Evolutionary conservation across 2,113 vertebrate species (phyloP).

Genomic region (Mobula hypostoma): DNA sequence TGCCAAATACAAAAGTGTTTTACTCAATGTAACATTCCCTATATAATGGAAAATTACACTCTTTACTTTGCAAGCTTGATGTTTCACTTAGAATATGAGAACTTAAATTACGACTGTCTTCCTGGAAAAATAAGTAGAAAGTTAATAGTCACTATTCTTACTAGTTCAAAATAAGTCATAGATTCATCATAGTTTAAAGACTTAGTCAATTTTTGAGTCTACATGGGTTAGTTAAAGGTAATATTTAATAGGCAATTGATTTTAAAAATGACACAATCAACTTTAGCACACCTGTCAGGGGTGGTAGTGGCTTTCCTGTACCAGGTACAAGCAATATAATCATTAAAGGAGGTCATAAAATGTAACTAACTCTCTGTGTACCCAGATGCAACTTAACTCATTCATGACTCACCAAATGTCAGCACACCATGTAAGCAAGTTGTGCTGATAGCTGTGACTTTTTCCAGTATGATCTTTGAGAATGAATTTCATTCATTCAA

Average conservation of each 20-base stretch:
- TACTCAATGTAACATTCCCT: background rate
- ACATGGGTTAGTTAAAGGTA: background rate
- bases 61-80: background rate
- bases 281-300: background rate
- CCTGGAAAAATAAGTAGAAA: background rate
- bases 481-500: background rate
- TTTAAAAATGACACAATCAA: background rate
- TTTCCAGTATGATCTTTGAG: background rate
- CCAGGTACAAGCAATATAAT: slow-evolving; percentile 2
- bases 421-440: background rate
- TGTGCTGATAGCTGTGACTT: too few relatives aligned
- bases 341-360: slow-evolving; percentile 29
- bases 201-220: background rate
- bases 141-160: background rate
- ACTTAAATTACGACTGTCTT: background rate
- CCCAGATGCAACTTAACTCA: background rate
- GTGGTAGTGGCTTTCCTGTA: background rate
- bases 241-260: slow-evolving; percentile 23
- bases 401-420: background rate
- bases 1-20: background rate
- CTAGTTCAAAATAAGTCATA: background rate
- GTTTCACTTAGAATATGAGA: background rate
- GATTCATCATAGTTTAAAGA: background rate
- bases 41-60: background rate
- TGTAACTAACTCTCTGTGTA: background rate